phyloP scores from a whole-genome alignment of 2,797 vertebrate species.

The Phataginus tetradactyla region DNA sequence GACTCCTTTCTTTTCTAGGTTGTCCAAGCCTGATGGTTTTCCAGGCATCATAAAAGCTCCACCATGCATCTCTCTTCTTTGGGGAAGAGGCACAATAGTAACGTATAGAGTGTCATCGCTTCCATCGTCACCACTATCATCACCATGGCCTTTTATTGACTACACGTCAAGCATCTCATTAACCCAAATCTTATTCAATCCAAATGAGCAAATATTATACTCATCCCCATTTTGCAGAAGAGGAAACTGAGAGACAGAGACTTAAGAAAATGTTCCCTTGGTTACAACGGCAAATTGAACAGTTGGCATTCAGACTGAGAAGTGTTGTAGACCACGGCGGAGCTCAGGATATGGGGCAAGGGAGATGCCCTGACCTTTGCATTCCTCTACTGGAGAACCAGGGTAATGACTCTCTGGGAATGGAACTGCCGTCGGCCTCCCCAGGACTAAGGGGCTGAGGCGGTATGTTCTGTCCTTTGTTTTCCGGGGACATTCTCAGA shows the following conservation, averaged over 20 bases:
- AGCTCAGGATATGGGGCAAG: background rate
- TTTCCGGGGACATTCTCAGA: background rate
- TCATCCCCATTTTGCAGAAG: background rate
- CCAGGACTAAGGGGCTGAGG: background rate
- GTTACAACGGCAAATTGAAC: background rate
- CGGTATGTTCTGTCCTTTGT: background rate
- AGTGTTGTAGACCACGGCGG: background rate
- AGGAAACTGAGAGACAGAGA: background rate
- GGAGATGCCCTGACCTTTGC: background rate
- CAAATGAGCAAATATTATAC: background rate
- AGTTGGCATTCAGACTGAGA: background rate
- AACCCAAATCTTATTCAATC: background rate
- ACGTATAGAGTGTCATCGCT: background rate
- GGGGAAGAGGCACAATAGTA: background rate
- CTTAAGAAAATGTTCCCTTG: background rate
- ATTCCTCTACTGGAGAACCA: background rate
- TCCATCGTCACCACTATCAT: too few species aligned
- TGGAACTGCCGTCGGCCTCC: background rate
- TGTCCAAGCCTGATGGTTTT: background rate
- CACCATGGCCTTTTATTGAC: background rate
- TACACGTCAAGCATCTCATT: background rate
- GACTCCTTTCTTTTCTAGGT: background rate
- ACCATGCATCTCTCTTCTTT: background rate
- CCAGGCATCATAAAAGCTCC: background rate
- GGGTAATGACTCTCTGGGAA: background rate